Base-by-base conservation (phyloP, 2,888 invertebrate species). In the Gastracanthus pulcherrimus region DNA sequence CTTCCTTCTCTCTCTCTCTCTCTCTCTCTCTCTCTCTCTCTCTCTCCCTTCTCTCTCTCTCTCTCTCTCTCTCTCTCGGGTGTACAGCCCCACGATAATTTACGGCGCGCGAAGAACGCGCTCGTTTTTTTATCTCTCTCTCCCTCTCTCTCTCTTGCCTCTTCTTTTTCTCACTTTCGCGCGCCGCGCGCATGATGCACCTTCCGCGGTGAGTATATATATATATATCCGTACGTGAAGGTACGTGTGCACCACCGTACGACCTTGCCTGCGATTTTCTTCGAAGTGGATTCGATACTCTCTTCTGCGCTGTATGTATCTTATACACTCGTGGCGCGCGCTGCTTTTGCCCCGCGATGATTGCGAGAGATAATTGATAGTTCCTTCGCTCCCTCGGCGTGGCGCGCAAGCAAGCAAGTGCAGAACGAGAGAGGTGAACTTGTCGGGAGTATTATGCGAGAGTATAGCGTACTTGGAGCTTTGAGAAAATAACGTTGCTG, bases 41-140 rank as follows among this genome's bases (percentile, higher is more conserved):
- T n/a, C n/a, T n/a, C n/a, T n/a, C n/a, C n/a, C n/a, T n/a, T n/a
- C n/a, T n/a, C n/a, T n/a, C n/a, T n/a, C n/a, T n/a, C n/a, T n/a
- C n/a, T n/a, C 13, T 19, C 69, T 31, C 34, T 31, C 41, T 34
- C n/a, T 45, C 31, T 76, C 82, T 77, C 81, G 72, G n/a, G n/a
- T n/a, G n/a, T n/a, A n/a, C n/a, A n/a, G 71, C 82, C 83, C 85
- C 82, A 58, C 85, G 85, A 87, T 89, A 87, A 90, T 90, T 90
- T 90, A 90, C 86, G 85, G 80, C 83, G 77, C 82, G 82, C 83
- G 85, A 82, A 82, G 81, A 83, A 45, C 70, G 29, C 51, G 29
- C 45, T 51, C 26, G 34, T 51, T 9, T 29, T 51, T 64, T 66
- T 58, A 2, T 55, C 41, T 62, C 34, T 36, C n/a, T 58, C 36